A percentile compares a stretch with the other conserved stretches of the same genome.
Evolutionary conservation across 2,113 vertebrate species (phyloP).

Genomic region (Nannospalax galili): DNA sequence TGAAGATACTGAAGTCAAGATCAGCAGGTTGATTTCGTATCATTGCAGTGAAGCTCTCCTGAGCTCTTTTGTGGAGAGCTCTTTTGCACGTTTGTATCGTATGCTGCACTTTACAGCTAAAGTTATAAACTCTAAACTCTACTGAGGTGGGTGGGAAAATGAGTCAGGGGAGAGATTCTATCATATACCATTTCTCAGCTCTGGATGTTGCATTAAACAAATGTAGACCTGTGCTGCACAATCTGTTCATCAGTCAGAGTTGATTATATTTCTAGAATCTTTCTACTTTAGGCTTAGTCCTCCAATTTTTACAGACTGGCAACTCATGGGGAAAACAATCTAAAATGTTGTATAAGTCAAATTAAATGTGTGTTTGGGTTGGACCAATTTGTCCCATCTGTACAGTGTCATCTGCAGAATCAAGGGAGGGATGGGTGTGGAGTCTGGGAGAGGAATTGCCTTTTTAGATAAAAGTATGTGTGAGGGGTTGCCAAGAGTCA

Average conservation of each 20-base stretch:
- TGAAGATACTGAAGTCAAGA: not conserved
- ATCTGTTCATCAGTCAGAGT: not conserved
- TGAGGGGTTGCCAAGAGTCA: not conserved
- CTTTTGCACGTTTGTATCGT: not conserved
- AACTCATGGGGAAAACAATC: not conserved
- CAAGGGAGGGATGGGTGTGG: not conserved
- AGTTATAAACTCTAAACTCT: not conserved
- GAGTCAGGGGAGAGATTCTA: not conserved
- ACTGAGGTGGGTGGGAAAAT: not conserved
- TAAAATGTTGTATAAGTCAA: constrained; percentile 24
- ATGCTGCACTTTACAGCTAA: not conserved
- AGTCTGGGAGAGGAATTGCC: not conserved
- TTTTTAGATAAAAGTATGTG: constrained; percentile 28
- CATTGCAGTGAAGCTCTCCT: not conserved
- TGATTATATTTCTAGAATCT: not conserved
- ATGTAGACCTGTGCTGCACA: not conserved
- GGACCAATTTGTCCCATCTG: not conserved
- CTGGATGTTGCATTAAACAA: not conserved
- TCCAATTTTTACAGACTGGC: constrained; percentile 33
- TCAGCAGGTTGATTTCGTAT: not conserved
- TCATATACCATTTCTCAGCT: not conserved
- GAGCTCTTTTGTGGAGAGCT: not conserved
- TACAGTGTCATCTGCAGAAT: not conserved
- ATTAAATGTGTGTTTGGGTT: not conserved
- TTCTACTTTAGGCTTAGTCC: not conserved